Evolutionary conservation across 2,113 vertebrate genomes (phyloP).

Genomic region (Phycodurus eques): DNA sequence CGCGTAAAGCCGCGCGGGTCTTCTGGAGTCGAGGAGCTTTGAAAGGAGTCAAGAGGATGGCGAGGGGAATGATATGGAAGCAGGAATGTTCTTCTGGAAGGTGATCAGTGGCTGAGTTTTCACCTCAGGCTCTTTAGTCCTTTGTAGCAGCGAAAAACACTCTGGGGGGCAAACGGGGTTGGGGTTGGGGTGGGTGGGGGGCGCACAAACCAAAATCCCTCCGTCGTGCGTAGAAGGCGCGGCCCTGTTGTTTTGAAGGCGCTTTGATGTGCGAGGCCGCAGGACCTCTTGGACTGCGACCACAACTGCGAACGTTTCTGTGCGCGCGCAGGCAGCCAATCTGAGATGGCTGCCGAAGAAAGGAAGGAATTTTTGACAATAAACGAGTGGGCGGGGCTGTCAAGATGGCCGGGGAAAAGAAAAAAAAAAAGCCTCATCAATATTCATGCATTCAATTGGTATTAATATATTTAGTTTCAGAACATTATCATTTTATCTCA

Average conservation of each 20-base stretch:
- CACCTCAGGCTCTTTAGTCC: conserved; percentile 64
- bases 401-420: background rate
- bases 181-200: background rate
- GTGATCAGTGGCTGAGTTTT: conserved; percentile 65
- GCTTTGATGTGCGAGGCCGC: conserved; percentile 67
- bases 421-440: background rate
- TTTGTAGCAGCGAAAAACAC: conserved; percentile 49
- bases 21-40: background rate
- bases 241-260: conserved; percentile 53
- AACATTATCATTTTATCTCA: no score
- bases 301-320: conserved; percentile 65
- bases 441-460: no score
- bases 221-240: conserved; percentile 48
- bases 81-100: conserved; percentile 64
- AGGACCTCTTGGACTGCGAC: conserved; percentile 69
- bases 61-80: conserved; percentile 26
- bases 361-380: conserved; percentile 67
- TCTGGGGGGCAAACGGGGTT: conserved; percentile 33
- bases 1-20: no score
- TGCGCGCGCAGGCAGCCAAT: conserved; percentile 68
- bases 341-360: conserved; percentile 72
- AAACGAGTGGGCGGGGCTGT: conserved; percentile 58
- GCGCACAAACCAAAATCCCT: conserved; percentile 21
- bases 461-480: no score
- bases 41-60: background rate